Evolutionary conservation across 2,888 invertebrate genomes (phyloP).

Genomic region (Andrena flavipes): DNA sequence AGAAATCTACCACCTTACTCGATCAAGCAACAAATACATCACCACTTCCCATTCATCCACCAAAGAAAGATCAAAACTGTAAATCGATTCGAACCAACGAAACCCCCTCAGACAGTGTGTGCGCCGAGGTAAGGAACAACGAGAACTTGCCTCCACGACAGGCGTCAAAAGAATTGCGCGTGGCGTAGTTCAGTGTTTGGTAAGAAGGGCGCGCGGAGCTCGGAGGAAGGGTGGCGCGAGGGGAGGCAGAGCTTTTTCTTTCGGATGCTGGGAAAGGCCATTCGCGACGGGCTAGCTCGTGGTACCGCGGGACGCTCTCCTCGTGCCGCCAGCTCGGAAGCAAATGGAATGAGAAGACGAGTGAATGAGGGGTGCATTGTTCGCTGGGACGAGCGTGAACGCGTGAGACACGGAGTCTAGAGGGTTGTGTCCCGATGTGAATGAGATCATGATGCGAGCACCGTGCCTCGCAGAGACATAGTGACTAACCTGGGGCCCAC

Average conservation of each 20-base stretch:
- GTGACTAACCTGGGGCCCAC: no score
- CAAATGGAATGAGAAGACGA: constrained; percentile 35
- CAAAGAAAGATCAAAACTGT: not conserved
- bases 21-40: no score
- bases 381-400: not conserved
- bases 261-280: constrained; percentile 46
- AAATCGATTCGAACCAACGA: not conserved
- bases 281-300: constrained; percentile 21
- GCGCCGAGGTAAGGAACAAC: not conserved
- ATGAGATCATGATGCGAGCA: constrained; percentile 24
- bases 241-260: constrained; percentile 27
- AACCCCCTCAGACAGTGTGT: not conserved
- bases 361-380: constrained; percentile 36
- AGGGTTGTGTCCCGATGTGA: not conserved
- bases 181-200: constrained; percentile 43
- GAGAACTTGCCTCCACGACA: not conserved
- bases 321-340: constrained; percentile 30
- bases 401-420: not conserved
- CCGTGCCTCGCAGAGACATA: no score
- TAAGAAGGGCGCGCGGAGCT: constrained; percentile 27
- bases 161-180: not conserved
- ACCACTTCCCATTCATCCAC: no score
- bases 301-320: constrained; percentile 25
- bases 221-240: constrained; percentile 33
- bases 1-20: no score